Evolutionary conservation across 2,113 vertebrate species (phyloP).

Genomic region (Salvator merianae): DNA sequence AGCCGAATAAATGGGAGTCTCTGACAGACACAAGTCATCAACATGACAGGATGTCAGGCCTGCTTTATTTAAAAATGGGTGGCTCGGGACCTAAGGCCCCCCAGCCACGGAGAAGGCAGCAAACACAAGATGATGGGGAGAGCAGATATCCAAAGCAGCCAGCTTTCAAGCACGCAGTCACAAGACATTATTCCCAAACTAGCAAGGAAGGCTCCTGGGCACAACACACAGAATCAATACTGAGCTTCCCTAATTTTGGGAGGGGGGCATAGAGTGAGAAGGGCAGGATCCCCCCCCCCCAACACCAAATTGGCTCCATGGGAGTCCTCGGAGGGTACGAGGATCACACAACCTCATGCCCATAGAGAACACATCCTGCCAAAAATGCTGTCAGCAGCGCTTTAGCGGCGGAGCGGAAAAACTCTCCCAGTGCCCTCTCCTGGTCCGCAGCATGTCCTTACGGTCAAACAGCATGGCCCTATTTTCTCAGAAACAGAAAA

Average conservation of each 20-base stretch:
- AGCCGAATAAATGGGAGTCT: not conserved
- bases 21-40: not conserved
- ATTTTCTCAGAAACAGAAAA: too few relatives aligned
- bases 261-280: not conserved
- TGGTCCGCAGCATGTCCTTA: too few relatives aligned
- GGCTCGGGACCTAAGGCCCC: not conserved
- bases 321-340: too few relatives aligned
- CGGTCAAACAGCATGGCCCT: too few relatives aligned
- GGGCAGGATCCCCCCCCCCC: not conserved
- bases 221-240: not conserved
- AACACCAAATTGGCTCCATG: too few relatives aligned
- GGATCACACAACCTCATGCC: too few relatives aligned
- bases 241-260: not conserved
- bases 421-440: too few relatives aligned
- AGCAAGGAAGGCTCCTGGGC: not conserved
- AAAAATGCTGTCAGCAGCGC: too few relatives aligned
- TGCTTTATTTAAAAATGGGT: not conserved
- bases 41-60: not conserved
- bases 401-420: too few relatives aligned
- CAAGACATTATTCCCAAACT: conserved; percentile 14
- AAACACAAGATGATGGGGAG: not conserved
- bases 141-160: not conserved
- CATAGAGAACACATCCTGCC: too few relatives aligned
- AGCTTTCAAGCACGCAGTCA: not conserved
- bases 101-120: not conserved